Base-by-base conservation (phyloP, 92 coral and sea anemone genomes). In the Epizoanthus illoricatus region DNA sequence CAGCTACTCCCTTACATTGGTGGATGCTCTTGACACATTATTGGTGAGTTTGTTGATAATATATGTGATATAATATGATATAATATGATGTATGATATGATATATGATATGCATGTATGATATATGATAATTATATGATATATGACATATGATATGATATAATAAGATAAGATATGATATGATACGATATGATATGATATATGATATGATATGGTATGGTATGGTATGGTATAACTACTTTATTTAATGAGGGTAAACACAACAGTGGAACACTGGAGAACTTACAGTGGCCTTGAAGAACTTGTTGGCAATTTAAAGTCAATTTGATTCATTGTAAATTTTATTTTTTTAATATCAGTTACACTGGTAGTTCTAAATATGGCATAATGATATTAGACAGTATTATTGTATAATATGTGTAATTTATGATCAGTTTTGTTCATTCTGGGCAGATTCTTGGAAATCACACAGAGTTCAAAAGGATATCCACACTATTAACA, bases 1-100 rank as follows among this genome's bases (percentile, higher is more conserved):
- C 80, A 96, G 99, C 70, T 96, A 96, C 73, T 96, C 99, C 2
- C 86, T 96, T 66, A 96, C 99, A 28, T 79, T 96, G 85, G 90
- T 96, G 67, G 99, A 96, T 93, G 92, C 99, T 23, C 85, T 96
- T 83, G 99, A 96, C 56, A 96, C 99, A n/a, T 86, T 96, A 11
- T 74, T 96, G 84, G 99, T 96, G 71, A 86, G 97, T 76, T 33
- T 49, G 65, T 16, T 17, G 33, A 43, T 12, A 23, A 69, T 11
- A 5, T 10, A 74, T 18, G 23, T 58, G 17, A 10, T 74, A 18
- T n/a, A 7, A 1, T 4, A 41, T 60, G 5, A 18, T 24, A 5
- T 24, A 1, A 71, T 5, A 17, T 3, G 21, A 17, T 5, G 1
- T 28, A 45, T 5, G 52, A 45, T 45, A 45, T 45, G 7, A 45